A percentile compares a stretch with the other conserved stretches of the same genome.
These are phyloP conservation scores for Graphium colonna DNA, from an alignment of 2,888 invertebrate genomes.

Conservation along the genomic window DNA sequence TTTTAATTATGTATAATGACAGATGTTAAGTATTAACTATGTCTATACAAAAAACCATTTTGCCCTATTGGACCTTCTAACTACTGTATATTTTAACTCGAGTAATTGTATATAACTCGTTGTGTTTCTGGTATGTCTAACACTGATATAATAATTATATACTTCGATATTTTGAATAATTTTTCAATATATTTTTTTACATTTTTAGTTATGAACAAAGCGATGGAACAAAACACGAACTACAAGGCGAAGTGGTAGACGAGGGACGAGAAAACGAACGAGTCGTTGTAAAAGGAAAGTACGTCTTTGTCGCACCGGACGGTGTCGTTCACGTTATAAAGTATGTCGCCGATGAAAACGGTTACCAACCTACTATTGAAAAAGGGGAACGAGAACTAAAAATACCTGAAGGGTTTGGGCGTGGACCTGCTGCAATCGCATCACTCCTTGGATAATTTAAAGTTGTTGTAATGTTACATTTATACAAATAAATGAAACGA, in stretches of 20 bases:
- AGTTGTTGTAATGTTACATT: too few relatives aligned
- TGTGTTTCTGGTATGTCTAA: too few relatives aligned
- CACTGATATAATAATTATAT: too few relatives aligned
- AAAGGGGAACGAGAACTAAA: slow-evolving; percentile 53
- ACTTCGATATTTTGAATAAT: too few relatives aligned
- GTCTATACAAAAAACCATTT: too few relatives aligned
- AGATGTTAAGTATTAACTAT: too few relatives aligned
- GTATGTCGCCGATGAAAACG: slow-evolving; percentile 78
- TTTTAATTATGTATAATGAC: too few relatives aligned
- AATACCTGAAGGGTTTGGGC: slow-evolving; percentile 36
- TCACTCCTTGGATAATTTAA: slow-evolving; percentile 60
- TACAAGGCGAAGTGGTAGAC: slow-evolving; percentile 78
- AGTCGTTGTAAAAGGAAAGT: slow-evolving; percentile 75
- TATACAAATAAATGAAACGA: too few relatives aligned
- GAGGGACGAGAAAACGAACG: slow-evolving; percentile 78
- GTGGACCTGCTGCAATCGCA: slow-evolving; percentile 55
- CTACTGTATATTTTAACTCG: too few relatives aligned
- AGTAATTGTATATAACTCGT: too few relatives aligned
- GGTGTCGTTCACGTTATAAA: slow-evolving; percentile 80
- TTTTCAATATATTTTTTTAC: not conserved
- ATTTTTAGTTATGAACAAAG: slow-evolving; percentile 73
- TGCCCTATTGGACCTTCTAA: too few relatives aligned
- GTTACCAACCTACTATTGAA: slow-evolving; percentile 67
- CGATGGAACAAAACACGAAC: slow-evolving; percentile 78
- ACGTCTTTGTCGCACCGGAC: slow-evolving; percentile 78